Base-by-base conservation (phyloP, 2,888 invertebrate species). In the Eugnorisma glareosa region DNA sequence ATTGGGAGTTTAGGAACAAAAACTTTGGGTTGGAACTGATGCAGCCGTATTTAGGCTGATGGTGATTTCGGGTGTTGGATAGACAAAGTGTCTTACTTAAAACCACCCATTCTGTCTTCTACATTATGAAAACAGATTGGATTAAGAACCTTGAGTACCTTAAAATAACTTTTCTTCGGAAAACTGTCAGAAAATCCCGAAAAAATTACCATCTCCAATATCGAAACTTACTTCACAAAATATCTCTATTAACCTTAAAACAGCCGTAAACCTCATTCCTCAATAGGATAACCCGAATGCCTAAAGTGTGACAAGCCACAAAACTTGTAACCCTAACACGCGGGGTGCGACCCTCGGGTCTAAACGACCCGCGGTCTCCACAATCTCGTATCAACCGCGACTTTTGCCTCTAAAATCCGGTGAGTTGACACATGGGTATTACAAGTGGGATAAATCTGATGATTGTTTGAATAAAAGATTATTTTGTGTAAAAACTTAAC, bases 251-350 rank as follows among this genome's bases (percentile, higher is more conserved):
- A 79, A 81, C 76, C 77, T 74, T 69, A 83, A 81, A 78, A 85
- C 18, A 73, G 64, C 67, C 35, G 73, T 78, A 71, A 86, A 86
- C 83, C 77, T 75, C 71, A 86, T 86, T 77, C 73, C 67, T 70
- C 79, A 84, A 87, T 85, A 87, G 83, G 85, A 85, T 88, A 85
- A 88, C 87, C 81, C 85, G 86, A 90, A 88, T 88, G 81, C 77
- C 88, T 89, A 89, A 89, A 90, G 88, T 84, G 89, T 88, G 89
- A 89, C 88, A 90, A 89, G 84, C 90, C 87, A 89, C 88, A 89
- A 87, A 83, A 87, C 81, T 89, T 90, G 91, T 91, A 93, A 92
- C 93, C 93, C 93, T 92, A 90, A 91, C 91, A 89, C 82, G 88
- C 89, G 89, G 92, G 93, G 92, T 87, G 89, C 89, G 89, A 92